Base-by-base conservation (phyloP, 2,113 vertebrate species). In the Oplegnathus fasciatus region DNA sequence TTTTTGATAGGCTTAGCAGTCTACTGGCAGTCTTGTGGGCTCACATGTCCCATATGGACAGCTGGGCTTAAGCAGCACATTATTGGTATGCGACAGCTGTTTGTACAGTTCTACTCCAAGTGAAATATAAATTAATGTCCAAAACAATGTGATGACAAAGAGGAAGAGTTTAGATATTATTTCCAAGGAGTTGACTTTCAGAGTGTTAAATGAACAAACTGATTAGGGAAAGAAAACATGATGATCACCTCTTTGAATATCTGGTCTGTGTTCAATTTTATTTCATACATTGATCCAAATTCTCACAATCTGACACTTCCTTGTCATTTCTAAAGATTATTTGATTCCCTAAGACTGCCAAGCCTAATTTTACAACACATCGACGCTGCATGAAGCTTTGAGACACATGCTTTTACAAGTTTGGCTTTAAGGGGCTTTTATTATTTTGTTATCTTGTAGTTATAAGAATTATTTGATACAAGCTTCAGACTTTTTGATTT, bases 1-100 rank as follows among this genome's bases (percentile, higher is more conserved):
- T 95, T 96, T 96, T 95, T 95, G 93, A 96, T 96, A 96, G 96
- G 96, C 96, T 97, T 97, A 96, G 97, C 97, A 96, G 95, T 96
- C 95, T 96, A 95, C 87, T 89, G 86, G 86, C 89, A 89, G 90
- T 90, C 71, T 82, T 71, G 42, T 76, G 75, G 69, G 54, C 57
- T 88, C 42, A 82, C 61, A 26, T 72, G 66, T 69, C 61, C 67
- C 10, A 54, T 78, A 37, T 54, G 18, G 60, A 80, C 44, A 73
- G 48, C 20, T 68, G 60, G 24, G 75, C 3, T 64, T 28, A 15
- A 44, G n/a, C 17, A 78, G 50, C 67, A 78, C 30, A 34, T 78
- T 14, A 40, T 37, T 1, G 15, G 2, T 50, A 50, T 42, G 20
- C 64, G 72, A 44, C 26, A 46, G 14, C 44, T 66, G 46, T 57